Conservation (phyloP, 2,888 invertebrate species). For the Acronicta leporina region DNA sequence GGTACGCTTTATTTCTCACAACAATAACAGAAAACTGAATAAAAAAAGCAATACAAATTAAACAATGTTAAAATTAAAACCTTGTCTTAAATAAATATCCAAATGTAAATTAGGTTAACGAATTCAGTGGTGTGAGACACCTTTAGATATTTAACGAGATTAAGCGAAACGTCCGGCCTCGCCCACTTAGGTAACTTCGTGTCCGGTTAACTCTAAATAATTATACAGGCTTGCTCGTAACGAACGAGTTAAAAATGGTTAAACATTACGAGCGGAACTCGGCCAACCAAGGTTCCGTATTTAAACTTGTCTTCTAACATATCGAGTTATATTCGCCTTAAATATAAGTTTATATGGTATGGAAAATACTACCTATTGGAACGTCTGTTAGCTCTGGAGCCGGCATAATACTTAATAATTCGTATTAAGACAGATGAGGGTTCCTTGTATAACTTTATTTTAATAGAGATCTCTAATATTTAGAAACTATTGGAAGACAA, state of each 20-base stretch:
- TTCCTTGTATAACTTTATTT: neutral
- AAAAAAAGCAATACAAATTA: too few relatives aligned
- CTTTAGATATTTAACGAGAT: slow-evolving; percentile 33
- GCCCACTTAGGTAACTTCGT: slow-evolving; percentile 21
- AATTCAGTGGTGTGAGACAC: slow-evolving; percentile 26
- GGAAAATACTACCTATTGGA: too few relatives aligned
- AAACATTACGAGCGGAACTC: neutral
- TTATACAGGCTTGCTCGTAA: slow-evolving; percentile 18
- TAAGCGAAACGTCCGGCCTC: slow-evolving; percentile 3
- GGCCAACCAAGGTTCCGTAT: slow-evolving; percentile 18
- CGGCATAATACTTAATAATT: too few relatives aligned
- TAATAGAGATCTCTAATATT: slow-evolving; percentile 18
- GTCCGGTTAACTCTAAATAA: slow-evolving; percentile 31
- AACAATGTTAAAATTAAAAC: too few relatives aligned
- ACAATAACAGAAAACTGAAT: too few relatives aligned
- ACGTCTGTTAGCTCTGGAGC: too few relatives aligned
- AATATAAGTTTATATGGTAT: too few relatives aligned
- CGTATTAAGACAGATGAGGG: neutral
- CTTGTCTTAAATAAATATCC: neutral
- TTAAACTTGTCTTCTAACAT: neutral
- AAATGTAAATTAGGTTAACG: slow-evolving; percentile 35
- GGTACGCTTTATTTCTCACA: too few relatives aligned
- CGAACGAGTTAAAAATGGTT: slow-evolving; percentile 15
- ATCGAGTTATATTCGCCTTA: too few relatives aligned
- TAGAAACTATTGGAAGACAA: slow-evolving; percentile 35